Evolutionary conservation across 2,113 vertebrate species (phyloP).

Genomic region (Bombycilla garrulus): DNA sequence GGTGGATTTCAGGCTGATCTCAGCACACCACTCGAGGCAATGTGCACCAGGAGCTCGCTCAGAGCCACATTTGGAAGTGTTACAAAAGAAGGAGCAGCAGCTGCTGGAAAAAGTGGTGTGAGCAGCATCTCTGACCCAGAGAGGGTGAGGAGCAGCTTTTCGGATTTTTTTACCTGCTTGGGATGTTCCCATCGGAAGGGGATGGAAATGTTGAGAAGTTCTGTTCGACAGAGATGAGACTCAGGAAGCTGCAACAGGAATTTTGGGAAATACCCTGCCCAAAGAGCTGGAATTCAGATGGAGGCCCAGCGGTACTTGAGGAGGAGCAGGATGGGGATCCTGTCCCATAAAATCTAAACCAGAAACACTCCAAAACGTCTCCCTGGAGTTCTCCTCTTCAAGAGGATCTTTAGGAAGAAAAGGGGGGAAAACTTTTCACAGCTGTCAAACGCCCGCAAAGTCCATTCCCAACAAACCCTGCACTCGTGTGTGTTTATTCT

Average conservation of each 20-base stretch:
- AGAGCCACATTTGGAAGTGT: background rate
- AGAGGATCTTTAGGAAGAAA: background rate
- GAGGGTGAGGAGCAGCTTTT: background rate
- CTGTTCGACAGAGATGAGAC: background rate
- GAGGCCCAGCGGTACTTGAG: background rate
- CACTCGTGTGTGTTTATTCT: background rate
- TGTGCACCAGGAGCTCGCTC: background rate
- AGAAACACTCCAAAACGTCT: background rate
- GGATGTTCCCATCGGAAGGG: background rate
- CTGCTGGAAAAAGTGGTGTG: slow-evolving; percentile 9
- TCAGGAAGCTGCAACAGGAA: background rate
- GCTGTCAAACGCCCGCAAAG: background rate
- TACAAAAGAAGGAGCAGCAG: background rate
- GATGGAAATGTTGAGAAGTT: background rate
- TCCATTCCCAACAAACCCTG: background rate
- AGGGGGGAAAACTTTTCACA: background rate
- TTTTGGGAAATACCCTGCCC: background rate
- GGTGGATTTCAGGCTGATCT: background rate
- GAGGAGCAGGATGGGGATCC: background rate
- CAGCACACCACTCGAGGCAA: background rate
- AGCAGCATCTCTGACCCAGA: background rate
- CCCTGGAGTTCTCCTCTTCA: background rate
- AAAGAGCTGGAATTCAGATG: background rate
- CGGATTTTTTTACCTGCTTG: background rate
- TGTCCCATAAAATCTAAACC: background rate